Evolutionary conservation across 2,797 vertebrate species (phyloP), one percentile per base, ranked within the genome.

Genomic region (Coendou prehensilis): DNA sequence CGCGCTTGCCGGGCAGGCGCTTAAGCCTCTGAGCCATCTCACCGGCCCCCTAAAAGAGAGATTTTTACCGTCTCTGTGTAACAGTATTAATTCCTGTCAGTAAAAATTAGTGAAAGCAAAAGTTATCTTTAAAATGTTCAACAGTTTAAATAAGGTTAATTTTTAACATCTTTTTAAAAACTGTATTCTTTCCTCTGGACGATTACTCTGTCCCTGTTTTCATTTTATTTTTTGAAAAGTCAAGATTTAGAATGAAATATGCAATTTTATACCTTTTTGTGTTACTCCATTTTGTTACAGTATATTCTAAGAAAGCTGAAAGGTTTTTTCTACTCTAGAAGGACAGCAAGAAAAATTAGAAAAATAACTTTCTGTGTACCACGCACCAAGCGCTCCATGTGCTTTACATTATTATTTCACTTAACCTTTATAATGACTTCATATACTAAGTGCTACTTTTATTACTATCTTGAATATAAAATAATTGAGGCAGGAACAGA

Each of bases 391-490:
- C 20, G 33, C 7, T 56, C 30, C 76, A 81, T 80, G n/a, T 64
- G 37, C 33, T 93, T 69, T 64, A 45, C 11, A 78, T 45, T 28
- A 75, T 67, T 79, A 78, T 56, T 95, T 95, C 45, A 78, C 45
- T 83, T 93, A 93, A 61, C 45, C 22, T 54, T 89, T 67, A 61
- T 9, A 59, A 71, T 69, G n/a, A 80, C 45, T 6, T 54, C 52
- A 94, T 17, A 37, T 76, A 89, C 57, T 37, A 94, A 45, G 9
- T 61, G 59, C 26, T 67, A 56, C 6, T 73, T 45, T 73, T 57
- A 87, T 75, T 83, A 91, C 50, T 86, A 45, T 94, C 94, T 95
- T 89, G 71, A 26, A 71, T 78, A 82, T 78, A 92, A 86, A 94
- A 15, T 81, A 85, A 85, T 47, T 50, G 13, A 85, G 57, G 37